Conservation (phyloP, 2,888 invertebrate genomes). For the Rhodophaea formosa region DNA sequence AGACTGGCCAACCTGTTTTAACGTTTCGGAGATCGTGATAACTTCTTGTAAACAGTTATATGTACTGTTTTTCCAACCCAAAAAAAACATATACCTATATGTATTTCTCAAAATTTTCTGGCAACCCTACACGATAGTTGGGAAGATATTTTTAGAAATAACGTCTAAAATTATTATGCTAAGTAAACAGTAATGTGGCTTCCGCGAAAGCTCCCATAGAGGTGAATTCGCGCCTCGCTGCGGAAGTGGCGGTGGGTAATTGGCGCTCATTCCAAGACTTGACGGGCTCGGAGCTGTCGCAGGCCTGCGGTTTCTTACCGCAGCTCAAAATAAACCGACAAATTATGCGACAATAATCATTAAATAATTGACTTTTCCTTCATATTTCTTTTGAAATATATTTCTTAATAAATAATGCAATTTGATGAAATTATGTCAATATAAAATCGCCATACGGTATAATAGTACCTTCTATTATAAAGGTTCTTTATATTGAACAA, state of each 20-base stretch:
- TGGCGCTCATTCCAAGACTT: constrained; percentile 43
- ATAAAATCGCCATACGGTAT: too few relatives aligned
- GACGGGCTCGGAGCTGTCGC: constrained; percentile 42
- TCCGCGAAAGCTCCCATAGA: constrained; percentile 27
- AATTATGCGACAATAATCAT: constrained; percentile 5
- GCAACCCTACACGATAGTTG: too few relatives aligned
- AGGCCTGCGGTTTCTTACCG: constrained; percentile 43
- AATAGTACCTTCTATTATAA: too few relatives aligned
- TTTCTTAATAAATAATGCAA: not conserved
- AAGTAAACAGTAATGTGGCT: constrained; percentile 29
- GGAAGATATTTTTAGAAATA: not conserved
- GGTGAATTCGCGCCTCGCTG: constrained; percentile 60
- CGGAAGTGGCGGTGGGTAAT: constrained; percentile 69
- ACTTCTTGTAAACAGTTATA: too few relatives aligned
- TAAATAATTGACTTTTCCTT: not conserved
- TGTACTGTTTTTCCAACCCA: too few relatives aligned
- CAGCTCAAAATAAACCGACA: constrained; percentile 25
- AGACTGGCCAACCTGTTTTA: too few relatives aligned
- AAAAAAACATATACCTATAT: too few relatives aligned
- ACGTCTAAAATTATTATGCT: constrained; percentile 8
- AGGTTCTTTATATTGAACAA: too few relatives aligned
- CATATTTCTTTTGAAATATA: not conserved
- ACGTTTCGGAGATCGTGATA: too few relatives aligned
- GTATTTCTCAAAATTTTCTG: too few relatives aligned
- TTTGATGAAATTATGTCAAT: too few relatives aligned